Base-by-base conservation (phyloP, 2,888 invertebrate species). In the Mechanitis mazaeus region DNA sequence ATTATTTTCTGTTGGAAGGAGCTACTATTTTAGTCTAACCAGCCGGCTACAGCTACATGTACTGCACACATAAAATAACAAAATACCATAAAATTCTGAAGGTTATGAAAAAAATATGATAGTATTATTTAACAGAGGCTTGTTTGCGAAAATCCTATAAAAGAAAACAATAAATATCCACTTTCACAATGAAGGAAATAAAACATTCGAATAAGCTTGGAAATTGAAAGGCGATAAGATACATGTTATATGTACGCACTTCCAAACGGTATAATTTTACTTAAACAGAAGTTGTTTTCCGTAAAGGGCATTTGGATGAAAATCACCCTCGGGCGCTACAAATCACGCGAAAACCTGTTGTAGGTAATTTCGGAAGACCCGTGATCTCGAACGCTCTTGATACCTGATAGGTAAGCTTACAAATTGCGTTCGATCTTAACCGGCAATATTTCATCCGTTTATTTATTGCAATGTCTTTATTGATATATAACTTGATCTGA, bases 301-400 rank as follows among this genome's bases (percentile, higher is more conserved):
- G 68, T 74, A 79, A 75, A 79, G 78, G 80, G 77, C 77, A 81
- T 85, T 81, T 75, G 84, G 85, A 83, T 85, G 86, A 84, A 83
- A 78, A 79, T 76, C 72, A 81, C 88, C 87, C 85, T 70, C 62
- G 87, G 87, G 88, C 77, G 69, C 81, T 75, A 87, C 89, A 88
- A 88, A 88, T 89, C 89, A 88, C 78, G 80, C 84, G 84, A 87
- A 85, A 87, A 87, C 86, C 86, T 86, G 85, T 84, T 87, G 88
- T 87, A 81, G 82, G 84, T 85, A 84, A 84, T 87, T 83, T 80
- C 69, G 72, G 73, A 74, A 78, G 73, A 71, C 80, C 68, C 71
- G 64, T 69, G 82, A 84, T 87, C 84, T 83, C 75, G 79, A 79
- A 82, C 80, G 78, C 81, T 81, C 76, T 77, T 82, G 84, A 86